Evolutionary conservation across 2,888 invertebrate genomes (phyloP).

Genomic region (Pollenia amentaria): DNA sequence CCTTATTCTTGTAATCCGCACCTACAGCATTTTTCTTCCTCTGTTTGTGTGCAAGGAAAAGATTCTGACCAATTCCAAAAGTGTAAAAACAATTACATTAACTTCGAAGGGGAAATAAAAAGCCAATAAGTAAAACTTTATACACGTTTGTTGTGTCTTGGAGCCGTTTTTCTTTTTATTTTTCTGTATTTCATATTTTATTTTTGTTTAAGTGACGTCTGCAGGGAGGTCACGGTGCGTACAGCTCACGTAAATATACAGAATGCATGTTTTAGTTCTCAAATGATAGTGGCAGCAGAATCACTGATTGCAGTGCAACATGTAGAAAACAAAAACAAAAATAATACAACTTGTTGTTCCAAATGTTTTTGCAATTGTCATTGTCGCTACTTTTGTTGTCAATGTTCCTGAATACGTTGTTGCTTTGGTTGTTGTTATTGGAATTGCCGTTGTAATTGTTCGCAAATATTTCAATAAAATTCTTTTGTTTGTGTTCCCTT

Average conservation of each 20-base stretch:
- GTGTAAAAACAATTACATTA: conserved; percentile 4
- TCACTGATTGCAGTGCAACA: conserved; percentile 31
- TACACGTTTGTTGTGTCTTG: conserved; percentile 20
- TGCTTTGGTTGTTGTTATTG: conserved; percentile 23
- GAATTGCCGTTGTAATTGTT: conserved; percentile 21
- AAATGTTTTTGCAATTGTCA: conserved; percentile 54
- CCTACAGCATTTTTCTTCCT: not conserved
- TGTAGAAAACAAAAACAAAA: conserved; percentile 50
- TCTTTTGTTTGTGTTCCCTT: conserved; percentile 24
- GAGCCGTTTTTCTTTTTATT: not conserved
- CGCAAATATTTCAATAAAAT: conserved; percentile 52
- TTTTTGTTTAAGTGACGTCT: not conserved
- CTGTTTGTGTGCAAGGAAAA: not conserved
- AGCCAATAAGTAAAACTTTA: conserved; percentile 37
- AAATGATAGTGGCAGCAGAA: conserved; percentile 26
- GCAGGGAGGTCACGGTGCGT: conserved; percentile 20
- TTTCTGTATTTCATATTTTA: conserved; percentile 11
- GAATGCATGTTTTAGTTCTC: conserved; percentile 47
- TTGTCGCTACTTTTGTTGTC: conserved; percentile 41
- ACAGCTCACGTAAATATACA: conserved; percentile 46
- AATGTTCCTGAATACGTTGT: conserved; percentile 12
- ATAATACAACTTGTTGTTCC: conserved; percentile 61
- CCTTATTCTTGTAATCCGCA: too few species aligned
- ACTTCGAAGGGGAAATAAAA: conserved; percentile 13
- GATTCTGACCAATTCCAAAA: conserved; percentile 9